Evolutionary conservation across 2,113 vertebrate genomes (phyloP), one percentile per base, ranked within the genome.

Genomic region (Myrmecobius fasciatus): DNA sequence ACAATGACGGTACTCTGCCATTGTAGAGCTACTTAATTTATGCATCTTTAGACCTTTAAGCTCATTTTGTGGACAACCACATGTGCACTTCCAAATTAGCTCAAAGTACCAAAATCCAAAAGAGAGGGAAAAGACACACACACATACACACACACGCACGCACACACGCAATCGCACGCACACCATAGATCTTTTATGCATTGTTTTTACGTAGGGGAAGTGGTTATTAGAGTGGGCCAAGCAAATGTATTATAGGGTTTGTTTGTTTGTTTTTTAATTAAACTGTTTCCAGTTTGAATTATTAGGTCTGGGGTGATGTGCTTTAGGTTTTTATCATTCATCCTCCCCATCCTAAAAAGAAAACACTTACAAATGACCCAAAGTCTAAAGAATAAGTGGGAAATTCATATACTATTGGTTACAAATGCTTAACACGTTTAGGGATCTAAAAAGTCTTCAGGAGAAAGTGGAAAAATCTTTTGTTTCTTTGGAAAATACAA

Each of bases 11-110:
- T 96, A 96, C 97, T 96, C 93, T 98, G 97, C 97, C 97, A 98
- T 98, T 99, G 98, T 98, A 98, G 98, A 98, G 97, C 98, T 97
- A 89, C 96, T 98, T 99, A 98, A 98, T 99, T 98, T 99, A 98
- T 98, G 98, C 98, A 98, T 98, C 98, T 95, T 92, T 96, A 95
- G 93, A 94, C 91, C 89, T 95, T 99, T 98, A 98, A 99, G 98
- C 98, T 99, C 98, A 98, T 99, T 99, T 98, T 98, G 97, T 97
- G 97, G 67, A 98, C 98, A 98, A 93, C 96, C 98, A 97, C 97
- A 98, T 97, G 98, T 98, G 97, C 96, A 97, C 98, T 98, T 98
- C 98, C 98, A 98, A 98, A 99, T 98, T 98, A 99, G 98, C 98
- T 98, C 98, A 96, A 98, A 98, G 97, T 98, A 98, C 97, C 97